These are phyloP conservation scores for Orthosia incerta DNA, from an alignment of 2,888 invertebrate species.

Conservation along the genomic window DNA sequence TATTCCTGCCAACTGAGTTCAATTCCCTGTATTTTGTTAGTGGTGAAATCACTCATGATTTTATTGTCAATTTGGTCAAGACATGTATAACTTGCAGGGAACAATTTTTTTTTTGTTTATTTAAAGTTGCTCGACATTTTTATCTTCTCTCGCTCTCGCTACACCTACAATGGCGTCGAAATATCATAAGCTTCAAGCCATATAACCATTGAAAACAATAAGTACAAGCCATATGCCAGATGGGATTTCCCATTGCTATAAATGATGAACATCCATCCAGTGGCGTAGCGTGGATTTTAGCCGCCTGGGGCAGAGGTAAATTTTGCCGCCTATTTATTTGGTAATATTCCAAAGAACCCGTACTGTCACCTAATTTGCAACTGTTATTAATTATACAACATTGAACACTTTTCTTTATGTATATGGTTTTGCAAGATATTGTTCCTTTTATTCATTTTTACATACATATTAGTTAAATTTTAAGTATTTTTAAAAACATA, in stretches of 20 bases:
- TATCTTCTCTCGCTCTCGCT: too few relatives aligned
- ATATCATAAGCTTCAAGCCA: background rate
- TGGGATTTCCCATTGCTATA: background rate
- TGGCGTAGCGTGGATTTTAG: too few relatives aligned
- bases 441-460: too few relatives aligned
- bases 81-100: background rate
- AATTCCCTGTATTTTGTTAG: slow-evolving; percentile 24
- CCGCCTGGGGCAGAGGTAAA: too few relatives aligned
- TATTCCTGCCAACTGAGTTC: slow-evolving; percentile 1
- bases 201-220: background rate
- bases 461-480: too few relatives aligned
- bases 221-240: background rate
- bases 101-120: background rate
- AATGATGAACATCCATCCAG: background rate
- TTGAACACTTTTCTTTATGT: too few relatives aligned
- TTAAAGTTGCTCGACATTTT: background rate
- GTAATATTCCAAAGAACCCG: too few relatives aligned
- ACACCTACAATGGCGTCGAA: background rate
- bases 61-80: background rate
- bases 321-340: too few relatives aligned
- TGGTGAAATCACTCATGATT: slow-evolving; percentile 14
- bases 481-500: too few relatives aligned
- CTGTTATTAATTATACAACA: too few relatives aligned
- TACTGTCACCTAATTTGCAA: too few relatives aligned
- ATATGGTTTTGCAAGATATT: too few relatives aligned